Evolutionary conservation across 2,113 vertebrate genomes (phyloP).

Genomic region (Abramis brama): DNA sequence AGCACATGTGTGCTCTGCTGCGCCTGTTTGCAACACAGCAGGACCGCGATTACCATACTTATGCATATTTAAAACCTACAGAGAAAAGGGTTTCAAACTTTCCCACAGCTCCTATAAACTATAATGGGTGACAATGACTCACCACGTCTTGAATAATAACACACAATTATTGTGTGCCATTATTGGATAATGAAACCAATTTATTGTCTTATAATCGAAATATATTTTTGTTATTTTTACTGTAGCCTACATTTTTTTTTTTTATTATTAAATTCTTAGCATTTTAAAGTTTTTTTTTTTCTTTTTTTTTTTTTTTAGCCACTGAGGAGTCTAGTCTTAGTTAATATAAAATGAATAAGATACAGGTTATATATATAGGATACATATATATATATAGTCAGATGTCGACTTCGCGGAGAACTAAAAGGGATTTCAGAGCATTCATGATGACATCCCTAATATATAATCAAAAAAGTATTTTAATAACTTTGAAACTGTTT

Average conservation of each 20-base stretch:
- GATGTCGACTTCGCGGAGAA: neutral
- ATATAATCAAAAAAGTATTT: neutral
- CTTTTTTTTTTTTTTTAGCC: neutral
- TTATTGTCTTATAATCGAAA: neutral
- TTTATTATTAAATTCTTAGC: neutral
- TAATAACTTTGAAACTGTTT: neutral
- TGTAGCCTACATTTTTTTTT: too few species aligned
- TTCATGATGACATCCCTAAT: neutral
- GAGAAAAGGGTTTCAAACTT: conserved; percentile 54
- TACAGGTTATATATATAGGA: too few species aligned
- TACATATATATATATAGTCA: neutral
- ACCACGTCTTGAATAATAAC: neutral
- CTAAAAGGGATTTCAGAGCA: neutral
- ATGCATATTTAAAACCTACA: conserved; percentile 64
- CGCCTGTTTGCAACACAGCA: conserved; percentile 50
- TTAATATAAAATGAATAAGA: neutral
- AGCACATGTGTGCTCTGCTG: conserved; percentile 51
- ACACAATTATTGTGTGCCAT: neutral
- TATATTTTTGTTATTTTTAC: neutral
- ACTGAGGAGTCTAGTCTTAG: neutral
- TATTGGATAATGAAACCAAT: neutral
- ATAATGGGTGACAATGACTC: neutral
- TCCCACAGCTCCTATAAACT: neutral
- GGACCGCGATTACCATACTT: conserved; percentile 57
- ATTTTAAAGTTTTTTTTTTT: neutral